phyloP scores from a whole-genome alignment of 2,888 invertebrate genomes.

The Pachliopta kotzebuea region DNA sequence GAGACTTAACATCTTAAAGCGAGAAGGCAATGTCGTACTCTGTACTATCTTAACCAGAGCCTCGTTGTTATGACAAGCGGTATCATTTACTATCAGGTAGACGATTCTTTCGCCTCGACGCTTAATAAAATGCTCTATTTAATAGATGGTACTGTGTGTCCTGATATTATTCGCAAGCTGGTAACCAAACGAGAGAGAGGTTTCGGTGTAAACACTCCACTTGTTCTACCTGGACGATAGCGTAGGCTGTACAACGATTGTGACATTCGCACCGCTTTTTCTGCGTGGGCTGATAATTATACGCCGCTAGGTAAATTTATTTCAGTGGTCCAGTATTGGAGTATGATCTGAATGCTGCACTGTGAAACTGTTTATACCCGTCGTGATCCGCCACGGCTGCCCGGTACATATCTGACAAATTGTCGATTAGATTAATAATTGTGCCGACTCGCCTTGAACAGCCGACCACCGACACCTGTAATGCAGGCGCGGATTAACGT shows the following conservation, averaged over 20 bases:
- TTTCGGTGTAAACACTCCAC: constrained; percentile 58
- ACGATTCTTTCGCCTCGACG: no score
- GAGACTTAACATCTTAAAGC: no score
- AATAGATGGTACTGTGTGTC: neutral
- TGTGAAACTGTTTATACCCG: constrained; percentile 10
- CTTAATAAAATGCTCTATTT: no score
- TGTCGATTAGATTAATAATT: constrained; percentile 16
- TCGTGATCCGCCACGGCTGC: constrained; percentile 9
- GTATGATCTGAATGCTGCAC: constrained; percentile 32
- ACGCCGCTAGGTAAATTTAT: constrained; percentile 61
- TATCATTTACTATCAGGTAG: no score
- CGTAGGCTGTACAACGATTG: constrained; percentile 55
- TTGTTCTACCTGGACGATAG: constrained; percentile 48
- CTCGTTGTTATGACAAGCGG: no score
- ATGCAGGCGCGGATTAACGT: neutral
- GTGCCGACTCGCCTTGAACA: constrained; percentile 6
- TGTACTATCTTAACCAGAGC: no score
- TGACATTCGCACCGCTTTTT: constrained; percentile 69
- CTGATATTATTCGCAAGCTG: neutral
- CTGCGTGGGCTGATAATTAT: constrained; percentile 71
- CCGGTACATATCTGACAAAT: constrained; percentile 16
- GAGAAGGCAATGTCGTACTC: no score
- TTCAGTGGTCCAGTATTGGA: constrained; percentile 48
- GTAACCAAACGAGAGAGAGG: constrained; percentile 36
- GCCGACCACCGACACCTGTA: constrained; percentile 15